Base-by-base conservation (phyloP, 2,797 vertebrate genomes). In the Triplophysa bombifrons region DNA sequence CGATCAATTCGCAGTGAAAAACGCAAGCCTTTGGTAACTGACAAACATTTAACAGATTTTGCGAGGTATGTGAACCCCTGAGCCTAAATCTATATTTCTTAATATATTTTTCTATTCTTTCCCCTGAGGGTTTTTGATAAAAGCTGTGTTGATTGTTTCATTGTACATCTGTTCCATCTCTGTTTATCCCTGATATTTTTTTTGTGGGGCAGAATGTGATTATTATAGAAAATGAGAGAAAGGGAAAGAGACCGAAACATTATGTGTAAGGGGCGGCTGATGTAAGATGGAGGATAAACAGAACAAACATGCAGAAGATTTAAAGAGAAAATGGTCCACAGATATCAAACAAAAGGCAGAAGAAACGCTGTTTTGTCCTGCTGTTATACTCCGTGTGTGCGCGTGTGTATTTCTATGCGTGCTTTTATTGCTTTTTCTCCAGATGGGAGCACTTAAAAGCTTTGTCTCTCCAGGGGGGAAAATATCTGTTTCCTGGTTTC, bases 401-500 rank as follows among this genome's bases (percentile, higher is more conserved):
- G 67, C 64, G 34, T 83, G 48, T 71, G 65, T 78, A 65, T 75
- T 9, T 72, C 13, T 64, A 41, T 56, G 68, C 55, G n/a, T 14
- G 25, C 64, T 25, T 74, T 34, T 74, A 61, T 67, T 64, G 72
- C 27, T n/a, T 72, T 74, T 75, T 58, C 30, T 76, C 81, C 65
- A 76, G 30, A 72, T 51, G 61, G 44, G 80, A 75, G 77, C 78
- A 72, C 71, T 84, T 83, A 83, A 84, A 78, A 86, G 80, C 77
- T 30, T 74, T 7, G 25, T 78, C 50, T 79, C 83, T 80, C 81
- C n/a, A 17, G 83, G 67, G 68, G 55, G 3, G 20, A 81, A 65
- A 38, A 38, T 74, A 83, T 80, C 82, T 58, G 53, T 73, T 87
- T 87, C 74, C 46, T 76, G 71, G 48, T 74, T 68, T 78, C 63